Conservation (phyloP, 2,888 invertebrate genomes). For the Lasioglossum oenotherae region DNA sequence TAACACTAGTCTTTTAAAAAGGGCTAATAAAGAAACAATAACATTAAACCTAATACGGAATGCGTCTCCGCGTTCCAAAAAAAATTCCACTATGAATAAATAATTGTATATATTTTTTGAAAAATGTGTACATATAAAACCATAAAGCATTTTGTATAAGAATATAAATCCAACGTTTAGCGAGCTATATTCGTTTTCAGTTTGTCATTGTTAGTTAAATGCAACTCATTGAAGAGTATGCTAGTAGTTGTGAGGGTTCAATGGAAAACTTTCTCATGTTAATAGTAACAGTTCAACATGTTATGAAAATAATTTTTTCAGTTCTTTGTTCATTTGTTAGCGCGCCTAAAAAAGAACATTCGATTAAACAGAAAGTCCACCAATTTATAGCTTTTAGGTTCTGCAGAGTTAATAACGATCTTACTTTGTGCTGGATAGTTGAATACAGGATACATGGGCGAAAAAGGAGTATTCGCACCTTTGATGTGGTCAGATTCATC, state of each 20-base stretch:
- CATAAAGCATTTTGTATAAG: not conserved
- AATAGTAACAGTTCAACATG: not conserved
- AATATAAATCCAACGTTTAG: not conserved
- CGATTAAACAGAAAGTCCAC: not conserved
- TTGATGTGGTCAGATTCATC: conserved; percentile 55
- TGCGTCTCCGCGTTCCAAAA: not conserved
- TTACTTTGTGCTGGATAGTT: conserved; percentile 52
- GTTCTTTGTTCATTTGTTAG: not conserved
- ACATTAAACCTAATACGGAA: not conserved
- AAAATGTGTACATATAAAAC: not conserved
- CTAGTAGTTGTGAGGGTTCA: not conserved
- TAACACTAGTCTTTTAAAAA: not conserved
- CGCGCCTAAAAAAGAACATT: not conserved
- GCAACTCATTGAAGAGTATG: not conserved
- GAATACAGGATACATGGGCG: conserved; percentile 65
- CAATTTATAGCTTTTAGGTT: not conserved
- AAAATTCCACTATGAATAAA: not conserved
- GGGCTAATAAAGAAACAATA: not conserved
- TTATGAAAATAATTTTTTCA: not conserved
- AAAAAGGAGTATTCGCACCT: conserved; percentile 50
- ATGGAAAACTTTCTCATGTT: not conserved
- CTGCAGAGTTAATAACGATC: not conserved
- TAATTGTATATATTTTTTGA: not conserved
- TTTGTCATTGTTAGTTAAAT: not conserved
- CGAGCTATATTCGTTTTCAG: not conserved